Percentiles rank a stretch among this genome's conserved stretches.
Conservation (phyloP, 2,113 vertebrate genomes). For the Lontra canadensis region DNA sequence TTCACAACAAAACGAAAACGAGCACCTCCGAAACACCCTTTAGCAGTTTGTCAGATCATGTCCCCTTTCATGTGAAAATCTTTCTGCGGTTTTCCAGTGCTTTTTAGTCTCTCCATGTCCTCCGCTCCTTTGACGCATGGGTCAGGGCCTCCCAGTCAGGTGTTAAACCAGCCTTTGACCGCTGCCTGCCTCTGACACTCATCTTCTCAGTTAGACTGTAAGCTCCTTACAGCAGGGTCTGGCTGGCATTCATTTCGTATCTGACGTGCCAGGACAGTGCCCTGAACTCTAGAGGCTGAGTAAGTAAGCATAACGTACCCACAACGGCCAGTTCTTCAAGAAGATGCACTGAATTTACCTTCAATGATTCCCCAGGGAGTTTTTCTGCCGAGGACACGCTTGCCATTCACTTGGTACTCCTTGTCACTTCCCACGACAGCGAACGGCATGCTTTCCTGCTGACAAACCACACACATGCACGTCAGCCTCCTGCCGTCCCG, state of each 20-base stretch:
- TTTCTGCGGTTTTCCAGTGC: neutral
- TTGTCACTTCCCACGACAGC: conserved; percentile 98
- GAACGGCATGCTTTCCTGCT: conserved; percentile 97
- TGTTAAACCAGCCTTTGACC: neutral
- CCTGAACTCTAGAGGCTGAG: neutral
- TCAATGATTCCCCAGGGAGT: conserved; percentile 98
- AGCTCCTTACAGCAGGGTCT: neutral
- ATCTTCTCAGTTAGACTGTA: neutral
- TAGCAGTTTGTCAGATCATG: neutral
- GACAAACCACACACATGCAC: conserved; percentile 43
- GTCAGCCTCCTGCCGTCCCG: neutral
- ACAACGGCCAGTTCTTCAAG: neutral
- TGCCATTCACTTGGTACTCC: conserved; percentile 97
- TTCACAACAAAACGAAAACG: neutral
- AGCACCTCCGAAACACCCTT: neutral
- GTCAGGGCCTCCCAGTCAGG: neutral
- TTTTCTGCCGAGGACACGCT: conserved; percentile 96
- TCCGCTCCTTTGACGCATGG: neutral
- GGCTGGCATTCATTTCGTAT: neutral
- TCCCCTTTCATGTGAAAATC: neutral
- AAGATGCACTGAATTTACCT: conserved; percentile 84
- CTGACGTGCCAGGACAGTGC: neutral
- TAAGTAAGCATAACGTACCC: neutral
- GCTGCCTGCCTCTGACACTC: neutral
- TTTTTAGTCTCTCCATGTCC: neutral